A percentile compares a stretch with the other conserved stretches of the same genome.
phyloP scores from a whole-genome alignment of 2,113 vertebrate species.

The Gulo gulo region DNA sequence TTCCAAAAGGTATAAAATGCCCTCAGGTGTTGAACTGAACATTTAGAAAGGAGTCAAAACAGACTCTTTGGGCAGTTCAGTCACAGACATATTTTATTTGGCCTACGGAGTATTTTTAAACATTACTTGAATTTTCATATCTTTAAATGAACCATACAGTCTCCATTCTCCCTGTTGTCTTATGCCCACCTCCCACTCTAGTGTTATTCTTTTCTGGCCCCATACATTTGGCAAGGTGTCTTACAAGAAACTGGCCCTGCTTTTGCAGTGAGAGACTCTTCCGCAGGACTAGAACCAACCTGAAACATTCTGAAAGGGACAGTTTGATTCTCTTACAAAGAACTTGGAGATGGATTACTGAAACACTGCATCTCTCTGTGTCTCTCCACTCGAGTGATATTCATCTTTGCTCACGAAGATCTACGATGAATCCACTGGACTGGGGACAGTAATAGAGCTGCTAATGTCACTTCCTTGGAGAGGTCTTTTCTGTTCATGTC shows the following conservation, averaged over 20 bases:
- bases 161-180: neutral
- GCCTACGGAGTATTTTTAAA: neutral
- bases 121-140: neutral
- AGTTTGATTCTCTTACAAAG: neutral
- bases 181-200: neutral
- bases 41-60: neutral
- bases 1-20: neutral
- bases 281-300: neutral
- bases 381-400: neutral
- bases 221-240: neutral
- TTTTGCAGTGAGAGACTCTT: neutral
- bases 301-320: neutral
- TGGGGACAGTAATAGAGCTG: neutral
- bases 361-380: neutral
- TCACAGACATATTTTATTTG: neutral
- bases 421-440: neutral
- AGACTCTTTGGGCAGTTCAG: neutral
- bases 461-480: neutral
- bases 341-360: neutral
- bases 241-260: neutral
- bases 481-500: neutral
- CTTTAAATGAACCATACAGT: neutral
- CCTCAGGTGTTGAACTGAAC: neutral
- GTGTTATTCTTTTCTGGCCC: neutral
- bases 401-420: neutral